Conservation (phyloP, 2,888 invertebrate species). For the Phengaris arion region DNA sequence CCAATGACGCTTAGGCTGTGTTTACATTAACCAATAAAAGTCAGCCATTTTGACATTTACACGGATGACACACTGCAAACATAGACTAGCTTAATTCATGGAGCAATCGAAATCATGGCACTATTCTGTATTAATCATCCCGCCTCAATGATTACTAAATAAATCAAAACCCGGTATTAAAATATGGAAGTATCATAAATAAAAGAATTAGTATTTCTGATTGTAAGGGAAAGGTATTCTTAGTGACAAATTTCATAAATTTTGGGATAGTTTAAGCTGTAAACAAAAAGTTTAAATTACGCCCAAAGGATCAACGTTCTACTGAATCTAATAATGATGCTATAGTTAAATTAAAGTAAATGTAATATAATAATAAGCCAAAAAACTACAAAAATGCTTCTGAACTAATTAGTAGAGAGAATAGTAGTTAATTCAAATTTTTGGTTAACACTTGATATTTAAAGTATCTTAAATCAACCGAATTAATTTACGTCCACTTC, state of each 20-base stretch:
- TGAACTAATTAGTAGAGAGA: too few species aligned
- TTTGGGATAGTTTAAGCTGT: background rate
- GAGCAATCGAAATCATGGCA: background rate
- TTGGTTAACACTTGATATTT: background rate
- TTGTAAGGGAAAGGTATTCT: background rate
- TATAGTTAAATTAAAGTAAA: background rate
- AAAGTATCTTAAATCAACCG: background rate
- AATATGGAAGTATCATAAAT: slow-evolving; percentile 20
- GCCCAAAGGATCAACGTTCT: slow-evolving; percentile 52
- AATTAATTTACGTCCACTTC: background rate
- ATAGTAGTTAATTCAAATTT: background rate
- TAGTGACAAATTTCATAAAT: slow-evolving; percentile 17
- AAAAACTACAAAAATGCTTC: background rate
- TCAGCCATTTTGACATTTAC: too few species aligned
- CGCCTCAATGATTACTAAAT: background rate
- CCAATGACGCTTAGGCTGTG: too few species aligned
- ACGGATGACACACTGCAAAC: too few species aligned
- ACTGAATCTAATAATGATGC: background rate
- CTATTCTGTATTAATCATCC: background rate
- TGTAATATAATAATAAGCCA: background rate
- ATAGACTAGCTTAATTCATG: too few species aligned
- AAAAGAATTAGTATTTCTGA: slow-evolving; percentile 18
- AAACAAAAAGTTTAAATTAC: slow-evolving; percentile 41
- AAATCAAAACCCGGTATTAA: background rate
- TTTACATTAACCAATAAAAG: too few species aligned